Conservation (phyloP, 2,113 vertebrate species). For the Archilochus colubris region DNA sequence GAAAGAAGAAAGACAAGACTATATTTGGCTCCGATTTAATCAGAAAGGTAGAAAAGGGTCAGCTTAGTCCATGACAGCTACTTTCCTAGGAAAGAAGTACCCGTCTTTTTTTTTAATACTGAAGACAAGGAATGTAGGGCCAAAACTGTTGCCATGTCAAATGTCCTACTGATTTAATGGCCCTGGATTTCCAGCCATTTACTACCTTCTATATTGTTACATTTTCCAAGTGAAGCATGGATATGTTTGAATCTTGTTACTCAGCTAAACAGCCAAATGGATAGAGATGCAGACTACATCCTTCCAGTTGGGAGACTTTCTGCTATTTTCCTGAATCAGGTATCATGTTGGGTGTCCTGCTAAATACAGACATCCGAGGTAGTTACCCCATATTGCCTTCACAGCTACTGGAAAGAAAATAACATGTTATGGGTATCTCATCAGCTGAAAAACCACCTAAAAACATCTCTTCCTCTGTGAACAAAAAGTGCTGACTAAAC, state of each 20-base stretch:
- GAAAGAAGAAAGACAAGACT: not conserved
- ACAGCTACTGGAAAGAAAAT: not conserved
- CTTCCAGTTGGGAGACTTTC: not conserved
- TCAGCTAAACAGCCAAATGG: not conserved
- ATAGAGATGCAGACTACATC: not conserved
- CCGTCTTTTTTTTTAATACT: not conserved
- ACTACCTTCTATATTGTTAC: not conserved
- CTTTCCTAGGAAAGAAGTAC: not conserved
- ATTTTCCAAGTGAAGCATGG: not conserved
- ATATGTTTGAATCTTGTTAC: not conserved
- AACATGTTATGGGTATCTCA: accelerated
- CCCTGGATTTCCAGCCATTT: not conserved
- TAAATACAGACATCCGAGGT: not conserved
- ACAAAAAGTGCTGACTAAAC: not conserved
- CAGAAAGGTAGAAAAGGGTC: not conserved
- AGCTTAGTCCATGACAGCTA: not conserved
- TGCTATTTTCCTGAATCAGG: not conserved
- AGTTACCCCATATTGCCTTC: not conserved
- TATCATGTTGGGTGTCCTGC: not conserved
- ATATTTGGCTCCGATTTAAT: not conserved
- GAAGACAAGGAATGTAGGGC: not conserved
- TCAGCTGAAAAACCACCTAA: not conserved
- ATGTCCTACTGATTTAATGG: accelerated
- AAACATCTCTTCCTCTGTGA: not conserved
- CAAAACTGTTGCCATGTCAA: not conserved